Evolutionary conservation across 2,888 invertebrate genomes (phyloP), one percentile per base, ranked within the genome.

Genomic region (Xylocampa areola): DNA sequence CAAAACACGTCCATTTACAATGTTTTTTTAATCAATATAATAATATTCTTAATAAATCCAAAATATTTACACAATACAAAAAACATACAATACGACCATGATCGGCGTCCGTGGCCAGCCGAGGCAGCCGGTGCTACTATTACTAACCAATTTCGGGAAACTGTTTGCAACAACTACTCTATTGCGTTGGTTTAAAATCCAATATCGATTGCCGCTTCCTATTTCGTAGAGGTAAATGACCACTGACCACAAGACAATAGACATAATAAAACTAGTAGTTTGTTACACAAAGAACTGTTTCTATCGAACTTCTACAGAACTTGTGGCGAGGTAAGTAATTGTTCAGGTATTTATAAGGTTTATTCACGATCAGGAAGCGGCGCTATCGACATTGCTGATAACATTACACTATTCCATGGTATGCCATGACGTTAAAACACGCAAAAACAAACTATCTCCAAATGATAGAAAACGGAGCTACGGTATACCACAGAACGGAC

Each of bases 11-110:
- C 80, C 85, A 92, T 93, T 94, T 93, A 93, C 92, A 94, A 91
- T 92, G 89, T 92, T 92, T 94, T 93, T 94, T 94, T 93, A 94
- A 92, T 93, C 93, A 94, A 94, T 94, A 94, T 94, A 94, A 94
- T 94, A 94, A 94, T 75, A 75, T 75, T 94, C 94, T 94, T 94
- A 94, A 93, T 94, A 94, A 93, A 93, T 94, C 94, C 92, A 93
- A 93, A 94, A 93, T 94, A 94, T 94, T 92, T 94, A 94, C 93
- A 94, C 92, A 91, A 91, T 93, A 94, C 92, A 93, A 94, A 68
- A 91, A 93, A 92, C 93, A 92, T 93, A 92, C 91, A 91, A 86
- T 91, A 88, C 84, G 88, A 91, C 85, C 86, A 86, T 85, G 86
- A 87, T 84, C 87, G 83, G 85, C 87, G 87, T 86, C 87, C 87